A percentile compares a stretch with the other conserved stretches of the same genome.
Evolutionary conservation across 1,140 invertebrate genomes (phyloP).

Genomic region (Arctopsyche grandis): DNA sequence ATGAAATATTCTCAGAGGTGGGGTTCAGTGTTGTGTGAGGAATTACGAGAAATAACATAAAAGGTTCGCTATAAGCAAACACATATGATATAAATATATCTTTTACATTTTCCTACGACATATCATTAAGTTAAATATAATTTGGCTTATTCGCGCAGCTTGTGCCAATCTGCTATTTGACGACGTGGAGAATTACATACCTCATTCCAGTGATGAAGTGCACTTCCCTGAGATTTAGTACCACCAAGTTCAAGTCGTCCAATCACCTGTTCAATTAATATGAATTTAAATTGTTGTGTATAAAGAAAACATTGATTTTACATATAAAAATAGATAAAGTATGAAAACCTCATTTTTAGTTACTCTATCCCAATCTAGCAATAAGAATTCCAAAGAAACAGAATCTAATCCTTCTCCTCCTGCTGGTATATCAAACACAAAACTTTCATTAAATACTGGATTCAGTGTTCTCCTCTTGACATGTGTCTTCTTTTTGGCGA

Average conservation of each 20-base stretch:
- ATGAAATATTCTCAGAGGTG: slow-evolving; percentile 27
- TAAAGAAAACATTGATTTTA: slow-evolving; percentile 27
- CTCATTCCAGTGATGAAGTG: slow-evolving; percentile 95
- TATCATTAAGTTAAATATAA: slow-evolving; percentile 21
- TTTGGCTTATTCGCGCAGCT: slow-evolving; percentile 80
- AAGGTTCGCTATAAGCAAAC: slow-evolving; percentile 40
- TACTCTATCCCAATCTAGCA: slow-evolving; percentile 96
- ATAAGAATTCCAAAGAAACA: slow-evolving; percentile 91
- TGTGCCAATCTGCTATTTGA: slow-evolving; percentile 99
- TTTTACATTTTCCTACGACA: slow-evolving; percentile 30
- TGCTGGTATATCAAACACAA: slow-evolving; percentile 84
- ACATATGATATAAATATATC: slow-evolving; percentile 1
- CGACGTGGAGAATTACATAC: slow-evolving; percentile 94
- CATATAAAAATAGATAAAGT: slow-evolving; percentile 23
- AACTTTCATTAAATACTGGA: slow-evolving; percentile 99
- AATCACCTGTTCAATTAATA: slow-evolving; percentile 77
- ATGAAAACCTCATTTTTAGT: slow-evolving; percentile 91
- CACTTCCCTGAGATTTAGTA: slow-evolving; percentile 78
- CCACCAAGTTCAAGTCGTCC: slow-evolving; percentile 92
- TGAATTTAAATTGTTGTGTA: not conserved
- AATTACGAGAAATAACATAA: not conserved
- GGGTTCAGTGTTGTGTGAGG: not conserved
- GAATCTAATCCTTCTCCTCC: slow-evolving; percentile 76
- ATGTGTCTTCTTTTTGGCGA: slow-evolving; percentile 99
- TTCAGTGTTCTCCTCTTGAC: slow-evolving; percentile 97